Base-by-base conservation (phyloP, 1,140 invertebrate species). In the Hydropsyche tenuis region DNA sequence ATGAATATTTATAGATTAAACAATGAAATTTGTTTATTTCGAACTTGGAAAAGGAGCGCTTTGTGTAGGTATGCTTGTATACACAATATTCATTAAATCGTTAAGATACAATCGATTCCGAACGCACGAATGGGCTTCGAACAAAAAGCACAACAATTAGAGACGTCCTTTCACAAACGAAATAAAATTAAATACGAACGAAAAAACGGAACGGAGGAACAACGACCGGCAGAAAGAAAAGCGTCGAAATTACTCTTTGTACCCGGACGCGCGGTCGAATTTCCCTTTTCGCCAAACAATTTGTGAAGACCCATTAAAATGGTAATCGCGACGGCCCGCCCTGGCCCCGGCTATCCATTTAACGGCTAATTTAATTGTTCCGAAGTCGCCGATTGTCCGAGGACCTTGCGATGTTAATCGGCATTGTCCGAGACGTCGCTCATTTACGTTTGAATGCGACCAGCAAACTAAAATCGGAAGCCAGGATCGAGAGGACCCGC, bases 311-410 rank as follows among this genome's bases (percentile, higher is more conserved):
- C 56, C 22, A 60, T 60, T 60, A 60, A 60, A 60, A 60, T 60
- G 56, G 20, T 60, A 60, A 60, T 60, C 56, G 56, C 56, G 56
- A 53, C 48, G 20, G 48, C 45, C 45, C 14, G 45, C 45, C 11
- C 45, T 46, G n/a, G 51, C 56, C 22, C 22, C 18, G 20, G 18
- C 56, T 27, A 60, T 60, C 56, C 56, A 60, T 60, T 60, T 60
- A 60, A 60, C 56, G 56, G 56, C 56, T 60, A 60, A 60, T 60
- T 60, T 60, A 60, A 60, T 60, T 60, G 56, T 60, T 60, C 56
- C 56, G 22, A 60, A 60, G 56, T 60, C 56, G 56, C 56, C 56
- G 22, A 60, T 60, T 60, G 56, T 60, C 56, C 56, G 56, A 53
- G 51, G 51, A 53, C 23, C 56, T 25, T 7, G 22, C 56, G 4